Conservation (phyloP, 2,113 vertebrate genomes). For the Plestiodon gilberti region DNA sequence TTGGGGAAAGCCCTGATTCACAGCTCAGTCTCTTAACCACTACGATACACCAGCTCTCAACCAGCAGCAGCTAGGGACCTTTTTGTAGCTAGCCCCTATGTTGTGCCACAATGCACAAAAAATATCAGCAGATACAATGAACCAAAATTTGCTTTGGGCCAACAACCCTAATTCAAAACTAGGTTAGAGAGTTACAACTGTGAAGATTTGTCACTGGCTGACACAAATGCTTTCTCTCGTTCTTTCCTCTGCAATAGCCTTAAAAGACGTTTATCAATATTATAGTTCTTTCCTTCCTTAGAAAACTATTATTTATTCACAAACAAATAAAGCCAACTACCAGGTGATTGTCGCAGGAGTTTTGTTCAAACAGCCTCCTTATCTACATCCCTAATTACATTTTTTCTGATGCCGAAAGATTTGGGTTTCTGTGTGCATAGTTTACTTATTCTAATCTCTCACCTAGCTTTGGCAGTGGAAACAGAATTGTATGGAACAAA, state of each 20-base stretch:
- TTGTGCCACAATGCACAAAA: neutral
- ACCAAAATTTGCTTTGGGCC: neutral
- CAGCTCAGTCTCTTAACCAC: no score
- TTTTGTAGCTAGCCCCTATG: neutral
- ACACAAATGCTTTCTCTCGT: neutral
- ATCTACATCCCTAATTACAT: neutral
- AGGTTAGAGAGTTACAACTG: neutral
- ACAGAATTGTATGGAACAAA: neutral
- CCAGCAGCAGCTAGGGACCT: neutral
- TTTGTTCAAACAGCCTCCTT: neutral
- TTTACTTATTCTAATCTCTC: constrained; percentile 17
- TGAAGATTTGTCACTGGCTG: neutral
- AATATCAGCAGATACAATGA: neutral
- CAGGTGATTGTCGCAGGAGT: neutral
- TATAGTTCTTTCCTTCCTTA: neutral
- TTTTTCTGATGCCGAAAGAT: neutral
- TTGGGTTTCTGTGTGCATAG: neutral
- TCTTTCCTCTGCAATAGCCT: neutral
- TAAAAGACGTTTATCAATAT: neutral
- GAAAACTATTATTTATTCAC: neutral
- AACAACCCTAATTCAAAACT: neutral
- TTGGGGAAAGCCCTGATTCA: no score
- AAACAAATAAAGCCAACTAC: neutral
- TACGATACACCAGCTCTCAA: no score
- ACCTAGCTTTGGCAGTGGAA: neutral